Percentiles rank a stretch among this genome's conserved stretches.
These are phyloP conservation scores for Octopus sinensis DNA, from an alignment of 1,140 invertebrate genomes.

Conservation along the genomic window DNA sequence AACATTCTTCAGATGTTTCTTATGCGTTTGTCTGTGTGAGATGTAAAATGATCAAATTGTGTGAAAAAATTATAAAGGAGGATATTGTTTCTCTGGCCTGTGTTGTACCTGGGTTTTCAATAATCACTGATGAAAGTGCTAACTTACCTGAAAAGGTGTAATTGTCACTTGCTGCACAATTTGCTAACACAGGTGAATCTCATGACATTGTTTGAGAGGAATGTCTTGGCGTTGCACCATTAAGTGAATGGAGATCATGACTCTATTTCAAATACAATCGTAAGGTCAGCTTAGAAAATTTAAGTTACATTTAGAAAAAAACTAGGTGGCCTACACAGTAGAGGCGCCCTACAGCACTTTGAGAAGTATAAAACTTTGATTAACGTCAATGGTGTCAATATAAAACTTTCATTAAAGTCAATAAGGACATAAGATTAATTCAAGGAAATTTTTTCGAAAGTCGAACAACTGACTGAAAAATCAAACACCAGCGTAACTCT, in stretches of 20 bases:
- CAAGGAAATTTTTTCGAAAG: too few species aligned
- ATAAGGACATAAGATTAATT: too few species aligned
- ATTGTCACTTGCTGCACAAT: not conserved
- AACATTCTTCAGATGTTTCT: constrained; percentile 1
- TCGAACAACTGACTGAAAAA: too few species aligned
- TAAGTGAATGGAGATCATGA: not conserved
- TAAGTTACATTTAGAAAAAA: not conserved
- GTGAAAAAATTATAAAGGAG: not conserved
- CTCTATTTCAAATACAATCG: not conserved
- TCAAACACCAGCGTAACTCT: too few species aligned
- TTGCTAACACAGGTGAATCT: not conserved
- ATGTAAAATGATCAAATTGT: not conserved
- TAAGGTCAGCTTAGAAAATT: not conserved
- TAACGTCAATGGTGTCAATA: too few species aligned
- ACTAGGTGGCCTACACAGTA: not conserved
- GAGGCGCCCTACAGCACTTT: too few species aligned
- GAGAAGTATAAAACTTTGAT: too few species aligned
- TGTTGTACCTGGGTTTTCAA: not conserved
- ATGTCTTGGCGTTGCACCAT: not conserved
- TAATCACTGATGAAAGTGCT: not conserved
- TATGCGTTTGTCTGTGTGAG: not conserved
- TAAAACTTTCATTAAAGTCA: too few species aligned
- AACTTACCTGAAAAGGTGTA: not conserved
- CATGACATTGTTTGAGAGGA: not conserved
- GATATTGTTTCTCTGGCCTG: constrained; percentile 4